Base-by-base conservation (phyloP, 2,888 invertebrate species). In the Pandemis cinnamomeana region DNA sequence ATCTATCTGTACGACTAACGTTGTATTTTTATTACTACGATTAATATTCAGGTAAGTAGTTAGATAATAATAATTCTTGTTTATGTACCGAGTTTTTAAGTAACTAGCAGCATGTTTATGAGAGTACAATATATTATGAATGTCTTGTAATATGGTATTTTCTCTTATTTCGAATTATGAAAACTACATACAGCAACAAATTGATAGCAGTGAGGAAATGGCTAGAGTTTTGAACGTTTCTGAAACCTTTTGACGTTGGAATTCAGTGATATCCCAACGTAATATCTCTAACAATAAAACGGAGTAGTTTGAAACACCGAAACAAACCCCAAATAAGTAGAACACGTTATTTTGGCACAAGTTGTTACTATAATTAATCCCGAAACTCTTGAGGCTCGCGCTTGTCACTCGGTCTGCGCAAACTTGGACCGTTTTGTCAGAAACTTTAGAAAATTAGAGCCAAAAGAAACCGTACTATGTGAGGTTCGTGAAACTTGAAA, bases 281-380 rank as follows among this genome's bases (percentile, higher is more conserved):
- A 67, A 67, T 20, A 70, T 53, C 63, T 71, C 41, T n/a, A 67
- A 72, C 63, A 72, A 66, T 71, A 55, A 64, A 55, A 8, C 7
- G 60, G 15, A 46, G 46, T 48, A 72, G 62, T 62, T 48, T 44
- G 48, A 51, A 53, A 68, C 62, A n/a, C 20, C 60, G 60, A 71
- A 60, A 66, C 66, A 64, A 71, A 11, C 71, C 64, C 36, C 64
- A 58, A 62, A 71, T 64, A 72, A 72, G 53, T 72, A 60, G 51
- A 72, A 67, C 67, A 72, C 58, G 66, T 67, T 71, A 71, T 71
- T 66, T 66, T 20, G 60, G 46, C 61, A 11, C 46, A 71, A 71
- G 71, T 66, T 68, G 68, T 20, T 66, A 74, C 73, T 70, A 74
- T 74, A 74, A 73, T 74, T 70, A 74, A 74, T 74, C 73, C 46